Evolutionary conservation across 2,113 vertebrate genomes (phyloP), one percentile per base, ranked within the genome.

Genomic region (Meles meles): DNA sequence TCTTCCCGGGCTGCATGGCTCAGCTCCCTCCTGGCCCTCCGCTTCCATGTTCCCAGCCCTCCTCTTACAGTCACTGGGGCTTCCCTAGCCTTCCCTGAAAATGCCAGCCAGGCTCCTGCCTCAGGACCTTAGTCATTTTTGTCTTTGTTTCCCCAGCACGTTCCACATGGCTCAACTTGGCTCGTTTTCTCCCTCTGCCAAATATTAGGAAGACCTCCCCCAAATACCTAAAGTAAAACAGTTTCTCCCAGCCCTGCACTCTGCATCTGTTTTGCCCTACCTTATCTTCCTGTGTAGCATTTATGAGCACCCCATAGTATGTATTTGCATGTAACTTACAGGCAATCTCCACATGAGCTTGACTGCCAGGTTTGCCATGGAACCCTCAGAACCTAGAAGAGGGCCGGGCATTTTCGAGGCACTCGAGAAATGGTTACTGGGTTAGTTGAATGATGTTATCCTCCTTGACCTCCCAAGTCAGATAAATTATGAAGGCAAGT

Each of bases 401-500:
- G n/a, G 8, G n/a, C 6, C 39, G 74, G 49, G 39, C 34, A 4
- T n/a, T 18, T 65, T 76, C 23, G 0, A 84, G 31, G 34, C 11
- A 12, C 20, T 44, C 18, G 59, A 29, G 71, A 79, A 85, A 57
- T 63, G 72, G 37, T 94, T 52, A 21, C 8, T 74, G n/a, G 82
- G 74, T 65, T 69, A 55, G n/a, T 77, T 77, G 49, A 93, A 83
- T 27, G 52, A 77, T 5, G 0, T 55, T 88, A n/a, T 39, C 55
- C 47, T 76, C 29, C 2, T 17, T 88, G 29, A 49, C 18, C 42
- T 79, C 42, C 6, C 29, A 86, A 63, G 31, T 25, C n/a, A 82
- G 92, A 67, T 71, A 42, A 81, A 67, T 63, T 39, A 82, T 63
- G 21, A 93, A 74, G 81, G 85, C 63, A 96, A 27, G 39, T 77